Base-by-base conservation (phyloP, 2,888 invertebrate genomes). In the Lasioglossum zephyrum region DNA sequence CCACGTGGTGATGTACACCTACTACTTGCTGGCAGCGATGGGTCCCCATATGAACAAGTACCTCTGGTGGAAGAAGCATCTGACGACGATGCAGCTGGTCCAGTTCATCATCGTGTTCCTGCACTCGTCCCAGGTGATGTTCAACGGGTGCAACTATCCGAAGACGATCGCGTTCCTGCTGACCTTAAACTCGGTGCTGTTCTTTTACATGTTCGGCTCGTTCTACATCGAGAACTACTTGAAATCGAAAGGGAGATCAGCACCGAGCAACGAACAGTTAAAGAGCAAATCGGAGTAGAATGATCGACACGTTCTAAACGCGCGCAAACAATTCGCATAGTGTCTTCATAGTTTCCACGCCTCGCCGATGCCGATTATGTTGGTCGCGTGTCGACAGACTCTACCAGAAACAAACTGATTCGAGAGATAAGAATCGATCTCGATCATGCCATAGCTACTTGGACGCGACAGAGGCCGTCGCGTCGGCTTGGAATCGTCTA, bases 51-150 rank as follows among this genome's bases (percentile, higher is more conserved):
- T 98, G 94, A 98, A 98, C 94, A 98, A 98, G 94, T 98, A 97
- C 94, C 95, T 99, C 36, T 99, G 99, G 99, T 99, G 99, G 99
- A 99, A 99, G 95, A 98, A 97, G 92, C 98, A 99, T 95, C 96
- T 99, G 92, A 99, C 99, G 6, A 96, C 96, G 78, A 95, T 99
- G 93, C 99, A 99, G 95, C 96, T 99, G 95, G 97, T 98, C 95
- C 98, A 98, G 95, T 98, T 98, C 95, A 95, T 96, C 92, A 97
- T 98, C 70, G 97, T 98, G 93, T 96, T 98, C 93, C 96, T 97
- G 80, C 98, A 98, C 94, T 97, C 97, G 91, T 94, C 96, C 78
- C 95, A 95, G 90, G 96, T 97, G 9, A 96, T 97, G 92, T 95
- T 96, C 90, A 96, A 96, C 87, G 91, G 73, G 3, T 93, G 93